A percentile compares a stretch with the other conserved stretches of the same genome.
Evolutionary conservation across 2,888 invertebrate species (phyloP).

Genomic region (Drosophila peninsularis): DNA sequence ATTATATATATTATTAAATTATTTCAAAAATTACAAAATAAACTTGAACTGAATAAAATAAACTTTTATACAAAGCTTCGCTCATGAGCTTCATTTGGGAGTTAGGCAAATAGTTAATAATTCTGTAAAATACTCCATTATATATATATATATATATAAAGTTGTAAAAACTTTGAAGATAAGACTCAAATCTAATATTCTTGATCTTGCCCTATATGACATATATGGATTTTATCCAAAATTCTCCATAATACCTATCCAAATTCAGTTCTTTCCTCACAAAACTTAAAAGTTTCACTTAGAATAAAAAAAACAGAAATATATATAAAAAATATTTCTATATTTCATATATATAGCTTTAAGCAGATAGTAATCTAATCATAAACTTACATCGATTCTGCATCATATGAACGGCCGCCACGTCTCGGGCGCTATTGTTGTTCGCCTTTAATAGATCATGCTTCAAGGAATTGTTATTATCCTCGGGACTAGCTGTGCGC

Average conservation of each 20-base stretch:
- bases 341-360: background rate
- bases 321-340: background rate
- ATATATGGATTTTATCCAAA: background rate
- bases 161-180: background rate
- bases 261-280: too few relatives aligned
- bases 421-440: conserved; percentile 62
- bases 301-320: background rate
- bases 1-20: too few relatives aligned
- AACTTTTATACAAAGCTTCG: too few relatives aligned
- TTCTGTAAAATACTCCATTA: background rate
- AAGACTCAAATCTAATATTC: background rate
- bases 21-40: too few relatives aligned
- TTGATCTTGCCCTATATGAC: background rate
- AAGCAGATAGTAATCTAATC: background rate
- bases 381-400: conserved; percentile 84
- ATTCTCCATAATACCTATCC: too few relatives aligned
- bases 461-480: conserved; percentile 84
- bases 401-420: conserved; percentile 78
- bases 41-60: too few relatives aligned
- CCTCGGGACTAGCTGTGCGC: conserved; percentile 83
- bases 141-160: background rate
- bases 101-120: background rate
- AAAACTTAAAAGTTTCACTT: background rate
- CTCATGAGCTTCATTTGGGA: too few relatives aligned
- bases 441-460: conserved; percentile 82